Percentiles rank a stretch among this genome's conserved stretches.
These are phyloP conservation scores for Poecilia velifera DNA, from an alignment of 2,797 vertebrate genomes.

Conservation along the genomic window DNA sequence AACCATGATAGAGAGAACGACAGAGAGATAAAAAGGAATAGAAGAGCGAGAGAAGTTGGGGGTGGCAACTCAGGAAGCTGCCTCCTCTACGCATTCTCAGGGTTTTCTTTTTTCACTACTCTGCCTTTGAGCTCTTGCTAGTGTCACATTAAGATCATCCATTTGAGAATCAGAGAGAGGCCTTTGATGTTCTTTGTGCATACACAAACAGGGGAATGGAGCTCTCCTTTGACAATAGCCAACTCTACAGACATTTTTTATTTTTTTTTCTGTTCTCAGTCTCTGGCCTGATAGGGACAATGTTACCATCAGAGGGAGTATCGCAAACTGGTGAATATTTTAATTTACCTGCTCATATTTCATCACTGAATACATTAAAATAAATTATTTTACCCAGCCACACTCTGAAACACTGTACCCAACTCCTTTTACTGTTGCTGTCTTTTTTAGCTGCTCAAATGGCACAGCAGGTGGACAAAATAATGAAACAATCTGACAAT, in stretches of 20 bases:
- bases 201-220: slow-evolving; percentile 75
- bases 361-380: slow-evolving; percentile 68
- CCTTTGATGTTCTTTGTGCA: slow-evolving; percentile 82
- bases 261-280: slow-evolving; percentile 53
- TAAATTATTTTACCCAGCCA: slow-evolving; percentile 28
- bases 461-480: slow-evolving; percentile 32
- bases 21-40: slow-evolving; percentile 46
- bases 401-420: slow-evolving; percentile 33
- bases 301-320: slow-evolving; percentile 66
- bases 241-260: slow-evolving; percentile 61
- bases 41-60: slow-evolving; percentile 39
- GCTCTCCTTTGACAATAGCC: slow-evolving; percentile 76
- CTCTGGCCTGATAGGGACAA: slow-evolving; percentile 69
- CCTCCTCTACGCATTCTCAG: slow-evolving; percentile 68
- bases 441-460: slow-evolving; percentile 22
- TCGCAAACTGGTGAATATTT: slow-evolving; percentile 72
- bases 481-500: slow-evolving; percentile 16
- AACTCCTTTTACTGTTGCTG: slow-evolving; percentile 7
- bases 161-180: slow-evolving; percentile 74
- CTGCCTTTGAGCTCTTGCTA: slow-evolving; percentile 73
- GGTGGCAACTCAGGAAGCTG: slow-evolving; percentile 58
- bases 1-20: slow-evolving; percentile 52
- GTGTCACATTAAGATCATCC: slow-evolving; percentile 79
- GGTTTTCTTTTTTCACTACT: slow-evolving; percentile 53
- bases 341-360: slow-evolving; percentile 76